Evolutionary conservation across 2,113 vertebrate species (phyloP).

Genomic region (Synchiropus splendidus): DNA sequence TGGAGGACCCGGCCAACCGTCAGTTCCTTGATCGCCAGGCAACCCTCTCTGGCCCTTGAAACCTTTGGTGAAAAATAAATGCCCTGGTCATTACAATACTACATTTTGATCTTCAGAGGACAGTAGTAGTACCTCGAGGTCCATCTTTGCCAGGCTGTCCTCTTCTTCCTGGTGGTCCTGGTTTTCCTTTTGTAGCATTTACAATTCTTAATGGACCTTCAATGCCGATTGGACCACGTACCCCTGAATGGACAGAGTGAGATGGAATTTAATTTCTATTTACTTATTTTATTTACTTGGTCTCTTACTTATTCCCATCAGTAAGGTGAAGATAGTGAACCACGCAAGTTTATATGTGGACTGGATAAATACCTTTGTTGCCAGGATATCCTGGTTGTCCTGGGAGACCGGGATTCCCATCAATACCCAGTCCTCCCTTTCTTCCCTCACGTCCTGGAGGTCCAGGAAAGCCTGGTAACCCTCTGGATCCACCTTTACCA

Average conservation of each 20-base stretch:
- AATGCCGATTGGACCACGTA: slow-evolving; percentile 15
- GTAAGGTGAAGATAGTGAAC: neutral
- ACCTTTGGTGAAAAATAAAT: slow-evolving; percentile 32
- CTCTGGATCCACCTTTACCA: slow-evolving; percentile 8
- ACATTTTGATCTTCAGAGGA: neutral
- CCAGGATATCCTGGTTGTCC: slow-evolving; percentile 33
- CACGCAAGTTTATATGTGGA: too few species aligned
- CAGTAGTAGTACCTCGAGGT: slow-evolving; percentile 22
- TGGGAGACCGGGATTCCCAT: slow-evolving; percentile 16
- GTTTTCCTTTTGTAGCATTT: slow-evolving; percentile 15
- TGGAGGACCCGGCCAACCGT: slow-evolving; percentile 21
- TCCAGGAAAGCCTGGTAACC: slow-evolving; percentile 26
- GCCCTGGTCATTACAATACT: neutral
- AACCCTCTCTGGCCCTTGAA: slow-evolving; percentile 21
- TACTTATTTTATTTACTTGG: neutral
- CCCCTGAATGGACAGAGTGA: slow-evolving; percentile 18
- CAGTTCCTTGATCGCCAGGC: slow-evolving; percentile 28
- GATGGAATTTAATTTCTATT: neutral
- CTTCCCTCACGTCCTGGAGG: slow-evolving; percentile 26
- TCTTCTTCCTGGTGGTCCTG: slow-evolving; percentile 8
- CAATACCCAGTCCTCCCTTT: slow-evolving; percentile 34
- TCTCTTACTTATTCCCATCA: too few species aligned
- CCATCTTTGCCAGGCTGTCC: slow-evolving; percentile 25
- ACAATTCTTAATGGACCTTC: neutral
- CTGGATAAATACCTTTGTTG: slow-evolving; percentile 24